Percentiles rank a stretch among this genome's conserved stretches.
These are phyloP conservation scores for Rhyacophila brunnea DNA, from an alignment of 1,140 invertebrate species.

Conservation along the genomic window DNA sequence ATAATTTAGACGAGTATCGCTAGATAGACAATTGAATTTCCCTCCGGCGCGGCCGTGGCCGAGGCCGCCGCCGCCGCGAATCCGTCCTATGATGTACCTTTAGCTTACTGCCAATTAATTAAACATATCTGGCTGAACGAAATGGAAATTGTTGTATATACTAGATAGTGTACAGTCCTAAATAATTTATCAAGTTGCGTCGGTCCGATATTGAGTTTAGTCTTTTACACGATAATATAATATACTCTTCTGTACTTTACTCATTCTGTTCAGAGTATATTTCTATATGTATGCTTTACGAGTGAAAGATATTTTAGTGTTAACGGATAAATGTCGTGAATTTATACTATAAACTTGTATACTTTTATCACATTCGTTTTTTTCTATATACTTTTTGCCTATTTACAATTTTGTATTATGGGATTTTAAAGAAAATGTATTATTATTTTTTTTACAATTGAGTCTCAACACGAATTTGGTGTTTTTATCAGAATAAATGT, in stretches of 20 bases:
- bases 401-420: constrained; percentile 35
- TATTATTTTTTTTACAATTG: constrained; percentile 36
- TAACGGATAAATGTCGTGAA: constrained; percentile 48
- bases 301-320: constrained; percentile 34
- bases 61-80: constrained; percentile 12
- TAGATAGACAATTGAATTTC: constrained; percentile 38
- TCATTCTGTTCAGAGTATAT: constrained; percentile 31
- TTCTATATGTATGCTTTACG: constrained; percentile 34
- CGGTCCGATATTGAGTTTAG: constrained; percentile 52
- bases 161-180: constrained; percentile 58
- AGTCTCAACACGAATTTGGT: constrained; percentile 35
- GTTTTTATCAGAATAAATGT: constrained; percentile 37
- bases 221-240: constrained; percentile 21
- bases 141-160: constrained; percentile 49
- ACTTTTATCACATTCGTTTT: constrained; percentile 37
- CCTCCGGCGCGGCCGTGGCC: constrained; percentile 14
- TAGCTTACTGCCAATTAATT: constrained; percentile 38
- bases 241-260: constrained; percentile 32
- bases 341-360: constrained; percentile 54
- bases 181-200: constrained; percentile 57
- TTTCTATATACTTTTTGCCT: constrained; percentile 33
- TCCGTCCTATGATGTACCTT: constrained; percentile 32
- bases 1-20: constrained; percentile 33
- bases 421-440: constrained; percentile 35
- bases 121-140: constrained; percentile 38